Base-by-base conservation (phyloP, 2,113 vertebrate species). In the Vicugna pacos region DNA sequence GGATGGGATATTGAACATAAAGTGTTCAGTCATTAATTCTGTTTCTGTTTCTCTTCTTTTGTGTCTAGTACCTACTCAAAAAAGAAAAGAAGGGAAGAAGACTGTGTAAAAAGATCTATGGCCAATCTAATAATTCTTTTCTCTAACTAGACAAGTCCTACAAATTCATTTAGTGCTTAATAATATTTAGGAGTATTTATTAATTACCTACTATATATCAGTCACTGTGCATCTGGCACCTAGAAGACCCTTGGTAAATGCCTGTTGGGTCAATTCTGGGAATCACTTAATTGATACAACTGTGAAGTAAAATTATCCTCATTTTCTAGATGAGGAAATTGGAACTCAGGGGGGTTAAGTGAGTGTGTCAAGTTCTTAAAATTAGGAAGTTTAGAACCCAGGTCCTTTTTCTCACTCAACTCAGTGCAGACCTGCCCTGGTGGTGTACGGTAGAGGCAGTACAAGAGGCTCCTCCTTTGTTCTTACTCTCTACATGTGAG, bases 21-120 rank as follows among this genome's bases (percentile, higher is more conserved):
- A 60, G 30, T 50, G n/a, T 84, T 94, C 84, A 81, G 69, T 88
- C 7, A 85, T 50, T 69, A 92, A 69, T 92, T 92, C 35, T 76
- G 13, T 46, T 93, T 93, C 6, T 88, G 35, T 93, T 72, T 83
- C n/a, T 84, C 4, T 94, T 91, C n/a, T 92, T 96, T 62, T 83
- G 28, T 83, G 35, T 87, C 8, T 3, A 75, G 54, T 42, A 82
- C 50, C 28, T 62, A 56, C 32, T 70, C 8, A 84, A 70, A 93
- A 83, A 88, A 54, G 4, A 65, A 2, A 93, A 20, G 28, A 65
- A 65, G 8, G 28, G 75, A 92, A 69, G 32, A 69, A 87, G 32
- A 70, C 35, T 64, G 9, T 87, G 48, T 48, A 75, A 84, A 54
- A 20, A 67, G 35, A 56, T 88, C 6, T 86, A 90, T 38, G 15